Evolutionary conservation across 2,797 vertebrate species (phyloP).

Genomic region (Scomberomorus guttatus): DNA sequence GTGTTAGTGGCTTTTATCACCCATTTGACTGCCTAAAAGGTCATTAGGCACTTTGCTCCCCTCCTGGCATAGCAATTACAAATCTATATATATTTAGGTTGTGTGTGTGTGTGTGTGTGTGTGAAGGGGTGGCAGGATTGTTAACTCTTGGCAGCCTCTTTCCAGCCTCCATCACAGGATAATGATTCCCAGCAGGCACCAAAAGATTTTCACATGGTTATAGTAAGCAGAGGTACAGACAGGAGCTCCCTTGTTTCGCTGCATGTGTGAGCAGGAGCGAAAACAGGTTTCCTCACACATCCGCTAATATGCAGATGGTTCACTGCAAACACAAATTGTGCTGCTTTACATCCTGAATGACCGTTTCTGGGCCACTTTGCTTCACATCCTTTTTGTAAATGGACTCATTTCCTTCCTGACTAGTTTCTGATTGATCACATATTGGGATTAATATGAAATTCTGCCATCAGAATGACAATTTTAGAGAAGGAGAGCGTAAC

Average conservation of each 20-base stretch:
- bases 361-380: neutral
- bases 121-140: slow-evolving; percentile 13
- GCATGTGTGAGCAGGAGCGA: slow-evolving; percentile 7
- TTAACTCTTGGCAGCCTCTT: slow-evolving; percentile 14
- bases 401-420: neutral
- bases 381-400: neutral
- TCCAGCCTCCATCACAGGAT: slow-evolving; percentile 14
- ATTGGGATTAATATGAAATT: neutral
- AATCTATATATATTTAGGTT: slow-evolving; percentile 3
- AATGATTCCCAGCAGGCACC: slow-evolving; percentile 46
- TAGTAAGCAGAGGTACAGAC: neutral
- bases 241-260: slow-evolving; percentile 11
- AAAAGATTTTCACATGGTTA: slow-evolving; percentile 13
- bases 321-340: neutral
- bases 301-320: slow-evolving; percentile 13
- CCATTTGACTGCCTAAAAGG: neutral
- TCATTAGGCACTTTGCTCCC: neutral
- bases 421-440: slow-evolving; percentile 11
- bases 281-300: slow-evolving; percentile 21
- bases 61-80: neutral
- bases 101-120: too few relatives aligned
- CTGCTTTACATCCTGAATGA: neutral
- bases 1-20: slow-evolving; percentile 19
- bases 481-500: too few relatives aligned
- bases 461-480: neutral